These are phyloP conservation scores for Chelonia mydas DNA, from an alignment of 2,797 vertebrate genomes.

Conservation along the genomic window DNA sequence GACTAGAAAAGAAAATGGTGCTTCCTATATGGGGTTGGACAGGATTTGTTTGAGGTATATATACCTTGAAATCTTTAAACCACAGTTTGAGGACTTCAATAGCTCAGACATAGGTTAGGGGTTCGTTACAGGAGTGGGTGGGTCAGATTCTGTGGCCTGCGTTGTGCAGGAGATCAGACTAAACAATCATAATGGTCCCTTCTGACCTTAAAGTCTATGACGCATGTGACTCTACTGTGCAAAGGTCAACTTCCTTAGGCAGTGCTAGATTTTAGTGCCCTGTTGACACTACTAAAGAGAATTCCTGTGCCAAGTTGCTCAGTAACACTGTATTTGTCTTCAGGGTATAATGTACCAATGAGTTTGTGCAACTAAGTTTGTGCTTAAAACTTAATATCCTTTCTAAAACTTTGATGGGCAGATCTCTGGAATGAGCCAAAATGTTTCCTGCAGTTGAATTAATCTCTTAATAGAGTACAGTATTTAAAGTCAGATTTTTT, in stretches of 20 bases:
- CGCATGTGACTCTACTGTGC: neutral
- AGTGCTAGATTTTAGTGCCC: neutral
- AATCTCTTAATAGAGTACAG: neutral
- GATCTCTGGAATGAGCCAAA: neutral
- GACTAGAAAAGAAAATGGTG: neutral
- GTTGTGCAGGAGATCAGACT: too few relatives aligned
- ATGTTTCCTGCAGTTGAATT: neutral
- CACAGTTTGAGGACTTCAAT: too few relatives aligned
- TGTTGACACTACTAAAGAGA: neutral
- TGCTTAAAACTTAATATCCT: neutral
- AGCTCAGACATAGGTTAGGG: too few relatives aligned
- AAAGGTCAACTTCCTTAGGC: neutral
- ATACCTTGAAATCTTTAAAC: neutral
- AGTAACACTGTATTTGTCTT: neutral
- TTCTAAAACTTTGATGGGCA: fast-evolving
- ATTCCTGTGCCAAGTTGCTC: neutral
- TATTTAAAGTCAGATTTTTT: neutral
- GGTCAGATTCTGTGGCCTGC: too few relatives aligned
- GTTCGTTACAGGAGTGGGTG: too few relatives aligned
- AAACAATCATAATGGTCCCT: too few relatives aligned
- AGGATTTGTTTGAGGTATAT: neutral
- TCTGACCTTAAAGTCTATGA: neutral
- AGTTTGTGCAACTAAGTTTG: neutral
- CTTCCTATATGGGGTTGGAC: neutral
- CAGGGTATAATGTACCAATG: neutral